Evolutionary conservation across 2,797 vertebrate species (phyloP), one percentile per base, ranked within the genome.

Genomic region (Pygocentrus nattereri): DNA sequence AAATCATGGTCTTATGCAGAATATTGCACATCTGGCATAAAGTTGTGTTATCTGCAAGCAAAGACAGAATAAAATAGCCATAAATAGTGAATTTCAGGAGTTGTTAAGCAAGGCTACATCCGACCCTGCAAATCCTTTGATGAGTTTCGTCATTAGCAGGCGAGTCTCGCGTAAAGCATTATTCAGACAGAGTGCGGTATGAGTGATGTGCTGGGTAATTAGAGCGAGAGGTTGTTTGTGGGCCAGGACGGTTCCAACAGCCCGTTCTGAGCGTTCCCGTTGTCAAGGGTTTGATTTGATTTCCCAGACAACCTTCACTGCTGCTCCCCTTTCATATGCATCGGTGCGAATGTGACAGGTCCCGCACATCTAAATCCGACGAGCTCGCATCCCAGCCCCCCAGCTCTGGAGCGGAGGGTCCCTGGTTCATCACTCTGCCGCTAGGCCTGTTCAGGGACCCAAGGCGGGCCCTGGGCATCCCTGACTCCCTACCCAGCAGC

Each of bases 341-440:
- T 92, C 89, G 62, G 83, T 84, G 87, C 85, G 89, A 91, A 93
- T 92, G 88, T 74, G 58, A 92, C 78, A 73, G 89, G 86, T 92
- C 90, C 83, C 88, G 91, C 78, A 79, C 88, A 84, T 93, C 90
- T 95, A 91, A 91, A 91, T 93, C 90, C 92, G 89, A 84, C 89
- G 38, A 79, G 86, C 81, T 79, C 88, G 80, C 82, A 76, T 23
- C 34, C 74, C 82, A 75, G 31, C 56, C 61, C 84, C 81, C 86
- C 79, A 21, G 76, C 78, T 84, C 69, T 47, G 15, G n/a, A n/a
- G 77, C 79, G 78, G 34, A 4, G 71, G 16, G 84, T 85, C 84
- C 88, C 76, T 71, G 64, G 82, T 86, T 72, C 69, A 74, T 88
- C 70, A 59, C 78, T 85, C 71, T 84, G 90, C 91, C 81, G 73